These are phyloP conservation scores for Thamnophis elegans DNA, from an alignment of 2,797 vertebrate genomes.

Conservation along the genomic window DNA sequence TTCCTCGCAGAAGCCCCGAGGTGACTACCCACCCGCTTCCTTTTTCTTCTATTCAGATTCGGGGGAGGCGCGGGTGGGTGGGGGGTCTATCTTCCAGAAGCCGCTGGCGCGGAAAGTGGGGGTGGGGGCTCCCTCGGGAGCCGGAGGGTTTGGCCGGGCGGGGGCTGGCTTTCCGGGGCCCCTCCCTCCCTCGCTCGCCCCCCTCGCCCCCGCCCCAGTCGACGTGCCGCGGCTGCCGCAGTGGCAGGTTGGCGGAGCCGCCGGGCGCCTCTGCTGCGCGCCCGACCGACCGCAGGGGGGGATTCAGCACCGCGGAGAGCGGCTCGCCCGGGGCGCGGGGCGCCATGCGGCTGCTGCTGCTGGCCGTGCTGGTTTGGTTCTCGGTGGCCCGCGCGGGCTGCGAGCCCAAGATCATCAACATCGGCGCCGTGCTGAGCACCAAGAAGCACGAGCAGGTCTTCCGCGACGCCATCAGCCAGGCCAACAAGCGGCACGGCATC, in stretches of 20 bases:
- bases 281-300: background rate
- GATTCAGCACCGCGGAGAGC: slow-evolving; percentile 54
- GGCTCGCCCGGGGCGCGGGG: background rate
- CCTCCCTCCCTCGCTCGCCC: background rate
- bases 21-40: background rate
- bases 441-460: slow-evolving; percentile 95
- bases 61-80: background rate
- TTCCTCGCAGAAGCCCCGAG: background rate
- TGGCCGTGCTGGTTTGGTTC: slow-evolving; percentile 85
- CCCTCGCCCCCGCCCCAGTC: background rate
- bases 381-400: slow-evolving; percentile 88
- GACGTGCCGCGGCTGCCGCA: background rate
- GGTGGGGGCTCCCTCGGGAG: background rate
- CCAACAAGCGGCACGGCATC: slow-evolving; percentile 89
- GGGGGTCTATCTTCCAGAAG: slow-evolving; percentile 8
- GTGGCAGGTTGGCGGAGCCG: background rate
- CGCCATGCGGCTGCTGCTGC: slow-evolving; percentile 84
- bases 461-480: slow-evolving; percentile 90
- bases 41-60: background rate
- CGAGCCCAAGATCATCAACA: slow-evolving; percentile 93
- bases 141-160: background rate
- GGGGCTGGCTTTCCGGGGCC: background rate
- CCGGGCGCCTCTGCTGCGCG: background rate
- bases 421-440: slow-evolving; percentile 95
- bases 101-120: background rate